Conservation (phyloP, 2,888 invertebrate species). For the Oligia fasciuncula region DNA sequence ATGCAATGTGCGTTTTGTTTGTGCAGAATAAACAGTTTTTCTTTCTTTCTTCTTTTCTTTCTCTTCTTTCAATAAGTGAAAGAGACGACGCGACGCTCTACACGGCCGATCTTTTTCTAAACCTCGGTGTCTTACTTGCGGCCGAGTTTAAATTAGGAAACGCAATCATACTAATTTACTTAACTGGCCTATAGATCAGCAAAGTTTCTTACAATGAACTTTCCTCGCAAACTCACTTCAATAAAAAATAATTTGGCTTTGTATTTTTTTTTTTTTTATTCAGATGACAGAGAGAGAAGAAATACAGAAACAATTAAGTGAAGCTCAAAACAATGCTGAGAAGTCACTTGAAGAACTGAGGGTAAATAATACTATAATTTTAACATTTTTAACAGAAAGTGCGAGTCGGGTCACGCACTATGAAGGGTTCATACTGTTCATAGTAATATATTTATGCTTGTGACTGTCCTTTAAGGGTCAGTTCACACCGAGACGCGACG, state of each 20-base stretch:
- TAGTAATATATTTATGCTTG: neutral
- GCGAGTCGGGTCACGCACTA: too few relatives aligned
- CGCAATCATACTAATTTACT: neutral
- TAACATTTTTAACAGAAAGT: neutral
- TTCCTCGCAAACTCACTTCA: neutral
- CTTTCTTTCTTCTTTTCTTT: too few relatives aligned
- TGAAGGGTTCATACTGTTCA: neutral
- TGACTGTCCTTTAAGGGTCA: neutral
- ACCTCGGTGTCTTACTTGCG: neutral
- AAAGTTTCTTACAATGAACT: neutral
- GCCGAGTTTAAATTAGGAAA: constrained; percentile 1
- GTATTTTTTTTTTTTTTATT: neutral
- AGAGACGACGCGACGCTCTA: neutral
- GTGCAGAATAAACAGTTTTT: too few relatives aligned
- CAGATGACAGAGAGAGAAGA: constrained; percentile 82
- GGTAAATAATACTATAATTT: constrained; percentile 68
- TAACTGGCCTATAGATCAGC: neutral
- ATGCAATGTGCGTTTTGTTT: too few relatives aligned
- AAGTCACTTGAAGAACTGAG: constrained; percentile 76
- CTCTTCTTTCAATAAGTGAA: neutral
- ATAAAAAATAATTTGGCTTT: neutral
- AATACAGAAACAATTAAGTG: constrained; percentile 77
- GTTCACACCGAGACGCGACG: too few relatives aligned
- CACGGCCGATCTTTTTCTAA: neutral
- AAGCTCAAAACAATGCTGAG: constrained; percentile 79